phyloP scores from a whole-genome alignment of 2,888 invertebrate genomes.

The Sipunculus nudus region DNA sequence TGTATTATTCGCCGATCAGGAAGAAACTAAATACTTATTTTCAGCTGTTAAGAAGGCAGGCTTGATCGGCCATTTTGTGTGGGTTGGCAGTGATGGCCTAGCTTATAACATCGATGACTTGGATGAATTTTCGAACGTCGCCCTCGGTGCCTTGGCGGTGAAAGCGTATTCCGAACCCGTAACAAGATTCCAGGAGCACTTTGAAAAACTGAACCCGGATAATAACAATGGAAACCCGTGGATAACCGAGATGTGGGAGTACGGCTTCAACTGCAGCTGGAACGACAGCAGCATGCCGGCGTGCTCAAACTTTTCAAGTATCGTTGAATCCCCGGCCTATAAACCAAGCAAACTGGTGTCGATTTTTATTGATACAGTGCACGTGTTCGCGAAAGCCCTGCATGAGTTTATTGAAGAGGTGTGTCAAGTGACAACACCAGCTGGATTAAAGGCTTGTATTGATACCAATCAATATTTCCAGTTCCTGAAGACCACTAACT shows the following conservation, averaged over 20 bases:
- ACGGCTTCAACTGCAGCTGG: conserved; percentile 44
- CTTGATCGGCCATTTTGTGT: conserved; percentile 49
- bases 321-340: conserved; percentile 21
- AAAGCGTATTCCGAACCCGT: conserved; percentile 20
- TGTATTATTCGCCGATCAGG: conserved; percentile 52
- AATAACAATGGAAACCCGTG: conserved; percentile 44
- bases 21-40: conserved; percentile 44
- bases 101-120: conserved; percentile 40
- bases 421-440: conserved; percentile 29
- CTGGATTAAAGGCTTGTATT: conserved; percentile 37
- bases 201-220: conserved; percentile 38
- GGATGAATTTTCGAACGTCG: conserved; percentile 37
- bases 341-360: conserved; percentile 20
- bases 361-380: conserved; percentile 46
- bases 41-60: conserved; percentile 37
- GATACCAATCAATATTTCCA: conserved; percentile 37
- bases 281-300: too few species aligned
- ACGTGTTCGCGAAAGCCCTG: conserved; percentile 46
- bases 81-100: conserved; percentile 56
- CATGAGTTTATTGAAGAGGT: conserved; percentile 36
- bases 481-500: conserved; percentile 43
- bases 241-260: conserved; percentile 52
- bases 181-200: conserved; percentile 45
- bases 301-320: too few species aligned
- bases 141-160: conserved; percentile 44